Base-by-base conservation (phyloP, 2,888 invertebrate genomes). In the Diogma glabrata region DNA sequence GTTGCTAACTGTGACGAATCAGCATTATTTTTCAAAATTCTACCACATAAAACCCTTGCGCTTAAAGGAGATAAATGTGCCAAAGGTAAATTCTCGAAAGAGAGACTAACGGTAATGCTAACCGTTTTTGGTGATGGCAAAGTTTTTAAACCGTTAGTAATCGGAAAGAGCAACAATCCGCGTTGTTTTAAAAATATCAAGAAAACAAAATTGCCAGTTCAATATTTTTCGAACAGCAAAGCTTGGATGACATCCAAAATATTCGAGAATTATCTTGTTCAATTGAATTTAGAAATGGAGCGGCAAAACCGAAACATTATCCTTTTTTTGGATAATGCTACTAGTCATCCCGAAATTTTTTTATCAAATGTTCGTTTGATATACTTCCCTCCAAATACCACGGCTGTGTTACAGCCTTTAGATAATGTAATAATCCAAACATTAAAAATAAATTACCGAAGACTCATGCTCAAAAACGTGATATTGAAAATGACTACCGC, bases 191-290 rank as follows among this genome's bases (percentile, higher is more conserved):
- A 26, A n/a, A n/a, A 12, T 6, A 14, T 47, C 9, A 26, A 47
- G 6, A 8, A 26, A 16, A 2, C 7, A 6, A 5, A 28, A 14
- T 47, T 47, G n/a, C 47, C 47, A 17, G 47, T 47, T 12, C 6
- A 2, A 12, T 47, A 26, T 23, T n/a, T n/a, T 24, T 7, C 28
- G 16, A 47, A 47, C 4, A 4, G 10, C 2, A 26, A 47, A 17
- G 47, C 47, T n/a, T 47, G 26, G 47, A 47, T 47, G 47, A 47
- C 47, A 28, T 28, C 26, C 24, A 26, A 26, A 26, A n/a, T n/a
- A n/a, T n/a, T n/a, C n/a, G n/a, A n/a, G n/a, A n/a, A 47, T 20
- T 47, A 2, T 9, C 14, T 47, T 9, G 26, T 47, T 7, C 16
- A 26, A 7, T 26, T 26, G 12, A 47, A 47, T 17, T 16, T 16